These are phyloP conservation scores for Rhingia campestris DNA, from an alignment of 2,888 invertebrate species.

Conservation along the genomic window DNA sequence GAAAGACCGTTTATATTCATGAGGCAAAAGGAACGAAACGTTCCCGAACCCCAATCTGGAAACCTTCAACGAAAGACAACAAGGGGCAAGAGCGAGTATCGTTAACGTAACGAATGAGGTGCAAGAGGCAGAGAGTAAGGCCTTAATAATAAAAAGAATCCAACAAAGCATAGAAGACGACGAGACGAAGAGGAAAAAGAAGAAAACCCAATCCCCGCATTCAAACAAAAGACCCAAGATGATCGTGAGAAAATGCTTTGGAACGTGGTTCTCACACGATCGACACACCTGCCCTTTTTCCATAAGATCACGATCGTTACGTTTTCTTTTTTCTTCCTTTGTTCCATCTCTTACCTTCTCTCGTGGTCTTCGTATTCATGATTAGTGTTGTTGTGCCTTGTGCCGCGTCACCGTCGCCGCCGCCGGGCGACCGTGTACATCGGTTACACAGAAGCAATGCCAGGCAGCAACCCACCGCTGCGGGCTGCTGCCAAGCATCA, in stretches of 20 bases:
- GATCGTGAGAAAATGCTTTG: constrained; percentile 83
- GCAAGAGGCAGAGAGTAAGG: constrained; percentile 53
- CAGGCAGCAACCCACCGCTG: constrained; percentile 63
- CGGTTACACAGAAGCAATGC: constrained; percentile 63
- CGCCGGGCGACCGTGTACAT: constrained; percentile 51
- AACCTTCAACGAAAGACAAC: constrained; percentile 24
- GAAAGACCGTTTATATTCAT: constrained; percentile 66
- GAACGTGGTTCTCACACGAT: constrained; percentile 84
- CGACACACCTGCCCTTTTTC: constrained; percentile 83
- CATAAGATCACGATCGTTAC: constrained; percentile 82
- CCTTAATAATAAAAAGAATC: constrained; percentile 61
- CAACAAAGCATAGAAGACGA: constrained; percentile 32
- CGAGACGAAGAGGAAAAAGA: constrained; percentile 16
- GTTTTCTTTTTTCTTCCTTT: constrained; percentile 54
- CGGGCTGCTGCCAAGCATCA: constrained; percentile 65
- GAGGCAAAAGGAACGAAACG: constrained; percentile 42
- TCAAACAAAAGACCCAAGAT: constrained; percentile 75
- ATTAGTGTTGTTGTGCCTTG: constrained; percentile 46
- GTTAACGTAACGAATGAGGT: constrained; percentile 65
- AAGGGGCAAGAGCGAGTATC: constrained; percentile 47
- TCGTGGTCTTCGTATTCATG: constrained; percentile 35
- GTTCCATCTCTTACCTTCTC: constrained; percentile 17
- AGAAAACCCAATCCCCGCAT: constrained; percentile 54
- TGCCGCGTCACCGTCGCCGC: constrained; percentile 1
- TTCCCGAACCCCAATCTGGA: constrained; percentile 3